phyloP scores from a whole-genome alignment of 2,113 vertebrate genomes.

The Willisornis vidua region DNA sequence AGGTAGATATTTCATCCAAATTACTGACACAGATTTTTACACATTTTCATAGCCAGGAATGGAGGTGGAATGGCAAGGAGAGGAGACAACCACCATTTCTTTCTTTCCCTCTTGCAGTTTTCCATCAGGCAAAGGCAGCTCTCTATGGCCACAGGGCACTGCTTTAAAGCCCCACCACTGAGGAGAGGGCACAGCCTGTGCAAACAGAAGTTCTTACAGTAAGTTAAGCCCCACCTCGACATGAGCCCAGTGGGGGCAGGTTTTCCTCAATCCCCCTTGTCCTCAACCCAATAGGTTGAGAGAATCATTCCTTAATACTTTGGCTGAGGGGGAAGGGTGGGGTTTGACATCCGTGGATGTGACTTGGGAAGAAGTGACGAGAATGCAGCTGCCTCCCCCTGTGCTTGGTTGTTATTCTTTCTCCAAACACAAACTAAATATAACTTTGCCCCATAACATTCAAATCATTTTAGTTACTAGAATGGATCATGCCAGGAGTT shows the following conservation, averaged over 20 bases:
- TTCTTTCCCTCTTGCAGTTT: background rate
- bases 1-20: background rate
- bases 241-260: background rate
- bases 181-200: background rate
- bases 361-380: slow-evolving; percentile 26
- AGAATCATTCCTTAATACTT: background rate
- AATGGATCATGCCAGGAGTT: slow-evolving; percentile 61
- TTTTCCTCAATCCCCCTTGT: background rate
- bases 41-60: background rate
- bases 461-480: slow-evolving; percentile 60
- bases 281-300: background rate
- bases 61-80: background rate
- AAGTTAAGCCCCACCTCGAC: background rate
- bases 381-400: slow-evolving; percentile 47
- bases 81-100: background rate
- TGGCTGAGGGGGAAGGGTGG: background rate
- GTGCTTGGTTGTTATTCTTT: slow-evolving; percentile 30
- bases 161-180: background rate
- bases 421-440: slow-evolving; percentile 65
- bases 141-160: accelerated
- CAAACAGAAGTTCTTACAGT: background rate
- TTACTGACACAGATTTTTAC: background rate
- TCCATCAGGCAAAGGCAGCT: background rate
- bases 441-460: slow-evolving; percentile 60
- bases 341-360: background rate